A percentile compares a stretch with the other conserved stretches of the same genome.
Evolutionary conservation across 2,797 vertebrate species (phyloP).

Genomic region (Mionectes olivaceus): DNA sequence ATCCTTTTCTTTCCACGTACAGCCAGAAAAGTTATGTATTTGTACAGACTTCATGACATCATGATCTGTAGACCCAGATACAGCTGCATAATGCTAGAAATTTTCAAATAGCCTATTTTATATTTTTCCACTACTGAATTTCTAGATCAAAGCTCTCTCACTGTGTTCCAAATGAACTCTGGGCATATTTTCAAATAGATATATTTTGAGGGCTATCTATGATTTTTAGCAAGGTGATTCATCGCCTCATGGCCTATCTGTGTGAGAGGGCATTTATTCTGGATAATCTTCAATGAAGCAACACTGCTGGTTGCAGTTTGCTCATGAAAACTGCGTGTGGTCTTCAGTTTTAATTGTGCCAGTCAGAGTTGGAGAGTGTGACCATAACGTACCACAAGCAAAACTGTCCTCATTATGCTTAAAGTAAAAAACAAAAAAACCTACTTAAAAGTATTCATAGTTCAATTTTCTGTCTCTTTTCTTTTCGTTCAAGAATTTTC

Average conservation of each 20-base stretch:
- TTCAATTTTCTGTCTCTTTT: neutral
- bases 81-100: neutral
- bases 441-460: neutral
- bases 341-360: slow-evolving; percentile 11
- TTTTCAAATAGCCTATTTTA: neutral
- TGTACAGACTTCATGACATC: accelerated
- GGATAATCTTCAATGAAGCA: neutral
- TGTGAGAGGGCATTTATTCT: neutral
- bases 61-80: neutral
- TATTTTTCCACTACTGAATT: neutral
- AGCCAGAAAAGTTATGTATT: neutral
- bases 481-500: neutral
- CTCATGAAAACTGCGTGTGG: slow-evolving; percentile 11
- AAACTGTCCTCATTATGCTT: neutral
- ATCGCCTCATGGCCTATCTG: accelerated
- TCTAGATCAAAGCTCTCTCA: neutral
- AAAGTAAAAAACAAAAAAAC: neutral
- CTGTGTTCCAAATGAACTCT: neutral
- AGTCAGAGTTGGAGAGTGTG: neutral
- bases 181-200: neutral
- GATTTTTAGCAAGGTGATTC: neutral
- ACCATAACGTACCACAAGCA: neutral
- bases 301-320: neutral
- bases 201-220: neutral
- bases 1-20: neutral